Evolutionary conservation across 2,113 vertebrate species (phyloP).

Genomic region (Rhombomys opimus): DNA sequence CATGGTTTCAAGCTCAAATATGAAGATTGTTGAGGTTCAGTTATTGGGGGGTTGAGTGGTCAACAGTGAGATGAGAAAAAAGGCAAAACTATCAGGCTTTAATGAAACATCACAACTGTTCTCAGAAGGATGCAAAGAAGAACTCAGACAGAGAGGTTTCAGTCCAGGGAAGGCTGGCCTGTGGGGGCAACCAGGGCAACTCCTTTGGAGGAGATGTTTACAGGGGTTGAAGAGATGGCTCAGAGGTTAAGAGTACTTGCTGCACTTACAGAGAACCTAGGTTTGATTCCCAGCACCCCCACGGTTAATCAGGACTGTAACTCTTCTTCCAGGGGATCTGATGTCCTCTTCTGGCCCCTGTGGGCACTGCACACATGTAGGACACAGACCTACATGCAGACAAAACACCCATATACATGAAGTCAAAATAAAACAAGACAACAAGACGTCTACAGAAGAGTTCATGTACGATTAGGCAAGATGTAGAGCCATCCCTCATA

Average conservation of each 20-base stretch:
- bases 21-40: neutral
- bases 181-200: neutral
- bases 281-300: neutral
- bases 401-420: neutral
- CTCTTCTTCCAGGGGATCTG: neutral
- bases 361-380: neutral
- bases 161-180: neutral
- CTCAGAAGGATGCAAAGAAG: neutral
- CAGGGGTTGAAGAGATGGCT: too few relatives aligned
- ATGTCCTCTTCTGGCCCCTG: neutral
- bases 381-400: neutral
- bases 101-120: neutral
- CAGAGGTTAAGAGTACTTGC: neutral
- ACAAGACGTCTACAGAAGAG: neutral
- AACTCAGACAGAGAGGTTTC: neutral
- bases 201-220: neutral
- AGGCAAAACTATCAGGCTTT: neutral
- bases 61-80: neutral
- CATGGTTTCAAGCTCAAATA: neutral
- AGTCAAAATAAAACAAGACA: neutral
- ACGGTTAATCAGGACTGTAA: neutral
- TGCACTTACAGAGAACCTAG: neutral
- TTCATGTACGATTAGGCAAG: neutral
- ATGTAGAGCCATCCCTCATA: neutral
- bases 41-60: neutral